Base-by-base conservation (phyloP, 2,113 vertebrate species). In the Chascanopsetta lugubris region DNA sequence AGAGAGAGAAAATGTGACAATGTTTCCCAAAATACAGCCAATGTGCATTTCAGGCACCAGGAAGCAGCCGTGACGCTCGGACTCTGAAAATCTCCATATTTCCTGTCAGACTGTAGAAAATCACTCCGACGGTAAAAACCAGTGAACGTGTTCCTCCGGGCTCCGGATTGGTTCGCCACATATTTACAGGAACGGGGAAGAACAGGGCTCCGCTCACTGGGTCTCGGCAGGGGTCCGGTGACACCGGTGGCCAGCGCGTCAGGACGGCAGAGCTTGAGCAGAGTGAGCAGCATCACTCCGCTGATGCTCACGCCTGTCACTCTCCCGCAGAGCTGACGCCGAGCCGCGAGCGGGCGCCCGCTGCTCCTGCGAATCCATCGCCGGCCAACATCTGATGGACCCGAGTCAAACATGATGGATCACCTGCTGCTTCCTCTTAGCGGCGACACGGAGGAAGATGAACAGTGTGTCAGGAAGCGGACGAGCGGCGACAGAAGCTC, bases 21-120 rank as follows among this genome's bases (percentile, higher is more conserved):
- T 61, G 58, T 69, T 83, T 75, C 80, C 77, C 21, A 83, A 84
- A 85, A 88, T 87, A 81, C n/a, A 75, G 29, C 13, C 38, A 20
- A 51, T 42, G 10, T 56, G 47, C 45, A 74, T 79, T 63, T 42
- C 34, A 70, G 51, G 66, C 26, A 59, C 42, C 18, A 8, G 12
- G 56, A 75, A 30, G 55, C 61, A 58, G 53, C 48, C 26, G 22
- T 30, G 10, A 64, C 60, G 27, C 40, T 29, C 38, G 3, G 15
- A 58, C 62, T 48, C 43, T 50, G 15, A 1, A 55, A 58, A 26
- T 43, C 47, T 48, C 17, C 20, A 25, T 80, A 51, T 46, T 58
- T 24, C 42, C 76, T 80, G 72, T 73, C 74, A 80, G 17, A 36
- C 21, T 34, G 40, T 56, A 70, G 64, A 17, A 56, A 26, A 53